Percentiles rank a stretch among this genome's conserved stretches.
phyloP scores from a whole-genome alignment of 2,888 invertebrate species.

The Molorchus minor region DNA sequence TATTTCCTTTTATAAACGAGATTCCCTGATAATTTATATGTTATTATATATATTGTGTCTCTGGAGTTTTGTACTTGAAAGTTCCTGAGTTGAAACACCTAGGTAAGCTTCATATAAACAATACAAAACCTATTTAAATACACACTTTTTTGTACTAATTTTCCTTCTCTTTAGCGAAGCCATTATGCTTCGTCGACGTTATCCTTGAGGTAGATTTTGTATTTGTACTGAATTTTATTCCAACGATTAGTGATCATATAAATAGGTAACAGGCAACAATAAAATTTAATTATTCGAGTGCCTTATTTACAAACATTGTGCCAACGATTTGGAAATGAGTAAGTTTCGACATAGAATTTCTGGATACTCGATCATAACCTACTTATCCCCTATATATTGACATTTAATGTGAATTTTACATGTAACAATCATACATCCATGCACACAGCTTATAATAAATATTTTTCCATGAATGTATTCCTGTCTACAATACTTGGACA shows the following conservation, averaged over 20 bases:
- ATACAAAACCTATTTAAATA: constrained; percentile 50
- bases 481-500: constrained; percentile 4
- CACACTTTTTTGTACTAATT: constrained; percentile 53
- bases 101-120: constrained; percentile 52
- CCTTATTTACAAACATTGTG: constrained; percentile 47
- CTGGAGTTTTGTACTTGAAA: constrained; percentile 47
- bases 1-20: constrained; percentile 39
- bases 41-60: constrained; percentile 33
- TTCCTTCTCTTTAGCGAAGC: constrained; percentile 34
- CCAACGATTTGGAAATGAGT: constrained; percentile 16
- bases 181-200: constrained; percentile 42
- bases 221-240: constrained; percentile 51
- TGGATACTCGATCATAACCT: not conserved
- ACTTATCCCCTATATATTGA: constrained; percentile 12
- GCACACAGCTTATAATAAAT: constrained; percentile 40
- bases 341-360: not conserved
- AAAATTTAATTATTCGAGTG: constrained; percentile 53
- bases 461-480: constrained; percentile 35
- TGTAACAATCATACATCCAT: constrained; percentile 43
- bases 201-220: constrained; percentile 56
- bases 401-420: constrained; percentile 27
- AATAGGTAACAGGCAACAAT: constrained; percentile 53
- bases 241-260: constrained; percentile 45
- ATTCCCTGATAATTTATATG: constrained; percentile 48
- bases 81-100: constrained; percentile 54